A percentile compares a stretch with the other conserved stretches of the same genome.
phyloP scores from a whole-genome alignment of 2,113 vertebrate genomes.

The Anguilla japonica region DNA sequence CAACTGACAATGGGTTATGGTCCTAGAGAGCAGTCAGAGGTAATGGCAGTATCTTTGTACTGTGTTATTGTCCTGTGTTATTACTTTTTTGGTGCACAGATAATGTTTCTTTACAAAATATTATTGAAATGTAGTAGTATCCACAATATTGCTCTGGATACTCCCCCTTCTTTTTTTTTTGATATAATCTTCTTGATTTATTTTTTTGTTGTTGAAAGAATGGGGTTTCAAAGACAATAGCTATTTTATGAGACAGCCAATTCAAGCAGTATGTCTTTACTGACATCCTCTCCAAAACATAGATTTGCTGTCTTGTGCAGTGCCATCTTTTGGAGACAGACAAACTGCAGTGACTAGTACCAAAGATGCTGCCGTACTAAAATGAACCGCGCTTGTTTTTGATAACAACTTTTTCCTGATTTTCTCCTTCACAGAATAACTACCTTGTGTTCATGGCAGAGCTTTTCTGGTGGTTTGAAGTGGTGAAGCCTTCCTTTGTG shows the following conservation, averaged over 20 bases:
- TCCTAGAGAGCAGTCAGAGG: background rate
- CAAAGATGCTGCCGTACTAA: background rate
- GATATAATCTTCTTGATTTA: no score
- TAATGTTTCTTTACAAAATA: background rate
- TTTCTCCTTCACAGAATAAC: constrained; percentile 78
- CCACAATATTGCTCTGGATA: background rate
- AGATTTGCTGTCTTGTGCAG: constrained; percentile 36
- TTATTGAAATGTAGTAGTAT: background rate
- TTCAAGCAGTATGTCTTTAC: background rate
- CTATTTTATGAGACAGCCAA: background rate
- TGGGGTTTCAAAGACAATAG: background rate
- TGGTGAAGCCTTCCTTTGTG: constrained; percentile 92
- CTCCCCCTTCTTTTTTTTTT: background rate
- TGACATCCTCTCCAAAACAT: background rate
- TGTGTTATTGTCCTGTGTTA: no score
- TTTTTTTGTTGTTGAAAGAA: background rate
- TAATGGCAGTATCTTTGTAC: background rate
- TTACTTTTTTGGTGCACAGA: background rate
- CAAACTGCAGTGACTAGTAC: constrained; percentile 23
- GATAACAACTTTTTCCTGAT: constrained; percentile 17
- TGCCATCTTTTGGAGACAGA: constrained; percentile 56
- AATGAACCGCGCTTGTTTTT: background rate
- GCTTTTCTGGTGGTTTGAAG: constrained; percentile 97
- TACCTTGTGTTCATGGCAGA: constrained; percentile 98
- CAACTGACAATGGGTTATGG: background rate